Percentiles rank a stretch among this genome's conserved stretches.
phyloP scores from a whole-genome alignment of 2,797 vertebrate species.

The Bovichtus diacanthus region DNA sequence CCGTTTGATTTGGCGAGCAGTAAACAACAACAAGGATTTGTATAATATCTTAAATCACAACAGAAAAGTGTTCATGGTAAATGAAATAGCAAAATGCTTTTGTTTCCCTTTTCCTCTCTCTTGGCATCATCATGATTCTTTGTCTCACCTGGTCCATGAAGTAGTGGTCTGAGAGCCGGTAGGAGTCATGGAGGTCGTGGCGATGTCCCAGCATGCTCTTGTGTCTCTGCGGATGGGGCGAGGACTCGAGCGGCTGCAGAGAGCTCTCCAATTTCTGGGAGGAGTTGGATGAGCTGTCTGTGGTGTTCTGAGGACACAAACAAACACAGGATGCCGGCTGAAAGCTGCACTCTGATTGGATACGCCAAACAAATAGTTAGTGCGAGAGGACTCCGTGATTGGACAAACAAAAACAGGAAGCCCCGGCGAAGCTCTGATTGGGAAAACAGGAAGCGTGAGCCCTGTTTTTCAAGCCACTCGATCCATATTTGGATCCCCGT shows the following conservation, averaged over 20 bases:
- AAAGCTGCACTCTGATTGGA: constrained; percentile 64
- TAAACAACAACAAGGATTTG: background rate
- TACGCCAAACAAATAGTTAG: constrained; percentile 55
- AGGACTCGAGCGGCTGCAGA: constrained; percentile 90
- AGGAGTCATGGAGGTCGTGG: constrained; percentile 91
- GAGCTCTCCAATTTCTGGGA: constrained; percentile 94
- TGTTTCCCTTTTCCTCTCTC: background rate
- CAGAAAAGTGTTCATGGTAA: background rate
- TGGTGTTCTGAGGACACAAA: constrained; percentile 89
- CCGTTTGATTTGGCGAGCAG: background rate
- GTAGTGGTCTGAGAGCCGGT: constrained; percentile 90
- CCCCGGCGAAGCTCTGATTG: constrained; percentile 49
- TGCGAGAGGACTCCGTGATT: constrained; percentile 49
- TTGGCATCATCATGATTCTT: no score
- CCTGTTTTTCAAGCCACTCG: constrained; percentile 45
- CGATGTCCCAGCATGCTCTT: constrained; percentile 90
- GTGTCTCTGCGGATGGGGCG: constrained; percentile 90
- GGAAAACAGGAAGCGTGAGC: constrained; percentile 74
- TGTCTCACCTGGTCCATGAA: constrained; percentile 92
- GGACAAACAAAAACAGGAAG: constrained; percentile 84
- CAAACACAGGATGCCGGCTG: constrained; percentile 75
- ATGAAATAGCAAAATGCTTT: background rate
- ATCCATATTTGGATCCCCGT: constrained; percentile 44
- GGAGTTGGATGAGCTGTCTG: constrained; percentile 98
- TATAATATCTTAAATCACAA: background rate